phyloP scores from a whole-genome alignment of 2,113 vertebrate genomes.

The Pardalotus punctatus region DNA sequence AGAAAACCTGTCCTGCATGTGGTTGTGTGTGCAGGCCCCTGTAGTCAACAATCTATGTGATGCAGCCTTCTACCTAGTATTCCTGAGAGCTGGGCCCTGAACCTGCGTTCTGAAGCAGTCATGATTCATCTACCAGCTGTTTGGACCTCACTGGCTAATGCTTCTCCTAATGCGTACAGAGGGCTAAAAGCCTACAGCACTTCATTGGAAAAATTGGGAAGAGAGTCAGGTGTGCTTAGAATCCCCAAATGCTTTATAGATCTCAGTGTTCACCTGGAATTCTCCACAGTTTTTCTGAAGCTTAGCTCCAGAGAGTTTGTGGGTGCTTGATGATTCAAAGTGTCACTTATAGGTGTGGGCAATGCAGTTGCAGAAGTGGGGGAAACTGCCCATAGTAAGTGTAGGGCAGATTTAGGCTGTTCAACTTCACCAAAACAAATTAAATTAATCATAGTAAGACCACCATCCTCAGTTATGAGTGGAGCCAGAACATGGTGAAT shows the following conservation, averaged over 20 bases:
- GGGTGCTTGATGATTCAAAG: neutral
- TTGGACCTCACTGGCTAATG: neutral
- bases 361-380: neutral
- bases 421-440: neutral
- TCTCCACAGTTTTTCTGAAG: neutral
- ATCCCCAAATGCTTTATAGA: neutral
- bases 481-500: neutral
- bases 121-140: neutral
- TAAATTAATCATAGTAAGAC: neutral
- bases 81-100: neutral
- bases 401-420: neutral
- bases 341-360: neutral
- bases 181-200: neutral
- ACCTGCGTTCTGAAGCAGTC: neutral
- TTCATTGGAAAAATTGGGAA: neutral
- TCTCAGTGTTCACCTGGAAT: neutral
- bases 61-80: neutral
- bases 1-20: neutral
- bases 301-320: neutral
- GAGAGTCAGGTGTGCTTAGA: neutral
- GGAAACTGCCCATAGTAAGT: neutral
- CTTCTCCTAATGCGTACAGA: neutral
- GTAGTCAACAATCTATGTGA: neutral
- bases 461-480: neutral
- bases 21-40: neutral